A percentile compares a stretch with the other conserved stretches of the same genome.
Evolutionary conservation across 1,140 invertebrate genomes (phyloP).

Genomic region (Drosophila tristis): DNA sequence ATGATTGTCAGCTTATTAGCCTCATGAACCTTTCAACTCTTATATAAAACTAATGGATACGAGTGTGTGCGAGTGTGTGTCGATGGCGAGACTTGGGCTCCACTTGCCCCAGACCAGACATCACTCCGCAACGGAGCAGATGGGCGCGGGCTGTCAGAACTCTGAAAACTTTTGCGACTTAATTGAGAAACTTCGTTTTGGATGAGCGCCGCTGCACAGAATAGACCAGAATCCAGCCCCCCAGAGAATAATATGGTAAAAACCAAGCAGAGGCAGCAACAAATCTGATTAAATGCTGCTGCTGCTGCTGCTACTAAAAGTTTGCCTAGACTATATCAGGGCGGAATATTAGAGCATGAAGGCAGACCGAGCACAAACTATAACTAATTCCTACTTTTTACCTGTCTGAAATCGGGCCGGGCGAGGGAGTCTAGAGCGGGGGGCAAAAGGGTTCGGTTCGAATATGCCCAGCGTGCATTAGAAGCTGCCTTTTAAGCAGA

Average conservation of each 20-base stretch:
- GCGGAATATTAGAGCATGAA: slow-evolving; percentile 75
- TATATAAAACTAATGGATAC: slow-evolving; percentile 43
- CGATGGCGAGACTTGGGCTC: slow-evolving; percentile 46
- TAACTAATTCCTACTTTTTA: slow-evolving; percentile 38
- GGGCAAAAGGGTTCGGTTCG: slow-evolving; percentile 11
- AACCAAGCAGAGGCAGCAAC: slow-evolving; percentile 15
- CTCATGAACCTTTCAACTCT: slow-evolving; percentile 26
- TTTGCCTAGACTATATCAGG: slow-evolving; percentile 53
- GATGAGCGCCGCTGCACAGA: slow-evolving; percentile 28
- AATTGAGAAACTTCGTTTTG: slow-evolving; percentile 72
- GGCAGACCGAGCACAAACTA: slow-evolving; percentile 56
- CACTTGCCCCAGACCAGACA: slow-evolving; percentile 30
- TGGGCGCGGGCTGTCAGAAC: slow-evolving; percentile 55
- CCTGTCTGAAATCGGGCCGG: neutral
- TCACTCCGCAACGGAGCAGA: slow-evolving; percentile 66
- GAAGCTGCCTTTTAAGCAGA: slow-evolving; percentile 15
- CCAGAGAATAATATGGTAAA: slow-evolving; percentile 24
- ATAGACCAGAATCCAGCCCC: slow-evolving; percentile 22
- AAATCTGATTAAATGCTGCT: slow-evolving; percentile 68
- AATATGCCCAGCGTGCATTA: slow-evolving; percentile 19
- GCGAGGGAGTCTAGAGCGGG: neutral
- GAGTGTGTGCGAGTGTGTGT: neutral
- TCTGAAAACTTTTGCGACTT: slow-evolving; percentile 68
- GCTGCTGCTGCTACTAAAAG: slow-evolving; percentile 29
- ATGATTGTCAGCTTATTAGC: slow-evolving; percentile 68